Evolutionary conservation across 1,140 invertebrate species (phyloP).

Genomic region (Theocolax elegans): DNA sequence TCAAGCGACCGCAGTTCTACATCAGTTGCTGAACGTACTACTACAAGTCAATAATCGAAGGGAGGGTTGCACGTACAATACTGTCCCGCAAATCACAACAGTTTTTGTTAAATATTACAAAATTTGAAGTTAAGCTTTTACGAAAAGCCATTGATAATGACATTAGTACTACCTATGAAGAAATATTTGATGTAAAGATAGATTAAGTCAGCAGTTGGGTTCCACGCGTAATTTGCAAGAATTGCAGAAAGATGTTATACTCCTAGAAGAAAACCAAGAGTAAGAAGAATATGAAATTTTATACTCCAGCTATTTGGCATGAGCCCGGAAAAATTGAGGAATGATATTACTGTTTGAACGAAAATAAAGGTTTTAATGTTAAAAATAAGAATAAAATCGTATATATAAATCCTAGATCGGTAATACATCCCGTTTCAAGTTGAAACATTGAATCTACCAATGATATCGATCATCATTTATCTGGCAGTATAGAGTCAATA

Average conservation of each 20-base stretch:
- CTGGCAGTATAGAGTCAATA: conserved; percentile 14
- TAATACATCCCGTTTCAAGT: conserved; percentile 8
- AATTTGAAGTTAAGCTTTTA: conserved; percentile 18
- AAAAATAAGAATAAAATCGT: conserved; percentile 33
- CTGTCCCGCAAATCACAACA: conserved; percentile 9
- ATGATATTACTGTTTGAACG: conserved; percentile 36
- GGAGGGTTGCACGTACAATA: neutral
- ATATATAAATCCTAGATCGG: conserved; percentile 12
- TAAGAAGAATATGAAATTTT: conserved; percentile 21
- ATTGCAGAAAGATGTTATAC: conserved; percentile 20
- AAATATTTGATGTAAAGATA: conserved; percentile 18
- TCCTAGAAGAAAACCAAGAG: conserved; percentile 32
- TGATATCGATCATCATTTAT: neutral
- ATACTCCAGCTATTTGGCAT: conserved; percentile 25
- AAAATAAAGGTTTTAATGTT: conserved; percentile 23
- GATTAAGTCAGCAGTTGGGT: conserved; percentile 8
- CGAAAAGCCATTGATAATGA: conserved; percentile 13
- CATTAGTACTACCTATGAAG: conserved; percentile 12
- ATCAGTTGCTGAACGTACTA: conserved; percentile 15
- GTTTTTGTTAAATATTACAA: conserved; percentile 14
- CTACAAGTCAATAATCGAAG: neutral
- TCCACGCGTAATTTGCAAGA: conserved; percentile 19
- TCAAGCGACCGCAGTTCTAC: conserved; percentile 7
- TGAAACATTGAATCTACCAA: neutral
- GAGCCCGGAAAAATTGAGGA: conserved; percentile 5